Evolutionary conservation across 2,888 invertebrate genomes (phyloP).

Genomic region (Girardia tigrina): DNA sequence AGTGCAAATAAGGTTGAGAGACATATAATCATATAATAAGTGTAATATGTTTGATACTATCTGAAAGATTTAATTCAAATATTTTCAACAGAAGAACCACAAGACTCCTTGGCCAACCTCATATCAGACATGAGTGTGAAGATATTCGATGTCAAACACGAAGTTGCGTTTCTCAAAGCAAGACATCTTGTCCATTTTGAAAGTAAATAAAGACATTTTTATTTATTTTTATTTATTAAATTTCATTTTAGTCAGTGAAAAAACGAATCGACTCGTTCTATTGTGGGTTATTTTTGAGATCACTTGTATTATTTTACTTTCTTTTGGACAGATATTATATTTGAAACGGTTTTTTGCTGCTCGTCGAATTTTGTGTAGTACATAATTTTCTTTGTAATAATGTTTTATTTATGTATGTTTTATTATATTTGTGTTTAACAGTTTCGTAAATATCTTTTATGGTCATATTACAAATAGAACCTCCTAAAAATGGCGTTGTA

Average conservation of each 20-base stretch:
- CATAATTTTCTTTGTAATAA: neutral
- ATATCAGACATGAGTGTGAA: neutral
- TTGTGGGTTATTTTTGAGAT: neutral
- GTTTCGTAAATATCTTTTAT: too few species aligned
- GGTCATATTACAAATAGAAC: too few species aligned
- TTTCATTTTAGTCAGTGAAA: neutral
- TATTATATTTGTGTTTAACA: too few species aligned
- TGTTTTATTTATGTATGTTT: too few species aligned
- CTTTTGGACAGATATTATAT: neutral
- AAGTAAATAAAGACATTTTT: too few species aligned
- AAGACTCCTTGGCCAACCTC: neutral
- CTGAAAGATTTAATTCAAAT: too few species aligned
- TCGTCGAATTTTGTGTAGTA: neutral
- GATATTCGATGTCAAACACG: neutral
- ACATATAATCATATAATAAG: too few species aligned
- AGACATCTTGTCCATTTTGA: neutral
- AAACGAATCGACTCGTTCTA: neutral
- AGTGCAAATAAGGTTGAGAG: too few species aligned
- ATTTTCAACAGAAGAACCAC: neutral
- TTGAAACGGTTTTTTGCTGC: neutral
- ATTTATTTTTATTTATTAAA: too few species aligned
- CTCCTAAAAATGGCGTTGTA: too few species aligned
- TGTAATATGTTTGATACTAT: too few species aligned
- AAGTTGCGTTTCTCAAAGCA: neutral
- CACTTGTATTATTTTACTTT: neutral